These are phyloP conservation scores for Rousettus madagascariensis DNA, from an alignment of 2,797 vertebrate genomes.

Conservation along the genomic window DNA sequence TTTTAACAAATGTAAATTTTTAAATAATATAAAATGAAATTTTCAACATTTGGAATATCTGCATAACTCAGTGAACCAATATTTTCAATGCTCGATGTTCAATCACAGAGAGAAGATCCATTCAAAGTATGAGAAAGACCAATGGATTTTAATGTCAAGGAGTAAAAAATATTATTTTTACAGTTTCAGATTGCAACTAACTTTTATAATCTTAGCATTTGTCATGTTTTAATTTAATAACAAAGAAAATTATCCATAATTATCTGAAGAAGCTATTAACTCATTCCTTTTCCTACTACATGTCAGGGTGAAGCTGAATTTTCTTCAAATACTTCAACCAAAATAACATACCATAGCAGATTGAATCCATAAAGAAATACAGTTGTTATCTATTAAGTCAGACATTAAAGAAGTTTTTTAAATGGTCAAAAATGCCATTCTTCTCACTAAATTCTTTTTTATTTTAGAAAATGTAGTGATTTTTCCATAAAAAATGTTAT, in stretches of 20 bases:
- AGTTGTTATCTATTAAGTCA: conserved; percentile 10
- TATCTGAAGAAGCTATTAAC: background rate
- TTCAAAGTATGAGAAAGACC: background rate
- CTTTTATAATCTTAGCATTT: background rate
- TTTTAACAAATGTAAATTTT: conserved; percentile 33
- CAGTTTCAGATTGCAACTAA: background rate
- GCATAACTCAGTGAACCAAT: background rate
- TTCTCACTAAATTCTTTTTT: background rate
- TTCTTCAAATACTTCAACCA: background rate
- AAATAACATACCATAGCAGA: background rate
- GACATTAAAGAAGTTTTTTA: background rate
- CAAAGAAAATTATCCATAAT: background rate
- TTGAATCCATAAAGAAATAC: background rate
- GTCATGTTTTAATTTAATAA: conserved; percentile 12
- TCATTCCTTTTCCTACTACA: background rate
- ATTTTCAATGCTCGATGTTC: background rate
- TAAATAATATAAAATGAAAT: conserved; percentile 10
- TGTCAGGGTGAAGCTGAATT: background rate
- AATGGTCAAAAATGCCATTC: background rate
- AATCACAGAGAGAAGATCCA: background rate
- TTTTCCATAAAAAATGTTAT: background rate
- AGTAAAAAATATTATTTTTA: background rate
- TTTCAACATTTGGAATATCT: conserved; percentile 1
- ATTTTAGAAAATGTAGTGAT: background rate
- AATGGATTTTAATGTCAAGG: background rate